phyloP scores from a whole-genome alignment of 2,888 invertebrate species.

The Busseola fusca region DNA sequence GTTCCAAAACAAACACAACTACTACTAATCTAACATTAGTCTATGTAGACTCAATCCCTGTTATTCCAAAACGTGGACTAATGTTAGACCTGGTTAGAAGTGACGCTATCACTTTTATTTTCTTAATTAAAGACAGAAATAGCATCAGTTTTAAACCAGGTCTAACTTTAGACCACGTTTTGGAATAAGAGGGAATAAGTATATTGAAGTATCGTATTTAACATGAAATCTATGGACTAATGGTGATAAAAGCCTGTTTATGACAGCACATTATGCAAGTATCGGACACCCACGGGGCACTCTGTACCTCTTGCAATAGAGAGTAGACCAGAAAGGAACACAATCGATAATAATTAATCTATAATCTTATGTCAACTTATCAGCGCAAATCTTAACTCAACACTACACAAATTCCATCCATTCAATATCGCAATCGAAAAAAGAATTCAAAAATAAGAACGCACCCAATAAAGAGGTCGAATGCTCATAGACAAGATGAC shows the following conservation, averaged over 20 bases:
- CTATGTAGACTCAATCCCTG: no score
- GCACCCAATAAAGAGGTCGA: slow-evolving; percentile 49
- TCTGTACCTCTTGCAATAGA: slow-evolving; percentile 11
- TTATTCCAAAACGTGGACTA: no score
- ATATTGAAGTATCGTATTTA: no score
- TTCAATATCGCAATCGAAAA: slow-evolving; percentile 16
- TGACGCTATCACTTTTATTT: no score
- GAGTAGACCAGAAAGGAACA: slow-evolving; percentile 14
- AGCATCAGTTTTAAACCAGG: no score
- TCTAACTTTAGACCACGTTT: no score
- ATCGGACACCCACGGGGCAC: slow-evolving; percentile 20
- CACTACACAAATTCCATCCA: slow-evolving; percentile 8
- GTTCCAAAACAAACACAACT: no score
- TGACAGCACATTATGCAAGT: slow-evolving; percentile 18
- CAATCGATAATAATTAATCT: slow-evolving; percentile 7
- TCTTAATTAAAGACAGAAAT: no score
- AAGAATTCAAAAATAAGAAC: slow-evolving; percentile 31
- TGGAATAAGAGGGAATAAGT: no score
- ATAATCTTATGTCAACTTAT: slow-evolving; percentile 14
- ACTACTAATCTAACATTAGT: no score
- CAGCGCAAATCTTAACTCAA: slow-evolving; percentile 12
- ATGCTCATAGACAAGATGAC: slow-evolving; percentile 45
- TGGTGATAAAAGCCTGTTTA: neutral
- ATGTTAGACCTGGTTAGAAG: no score
- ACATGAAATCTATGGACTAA: neutral